Evolutionary conservation across 2,797 vertebrate genomes (phyloP).

Genomic region (Lagocephalus sceleratus): DNA sequence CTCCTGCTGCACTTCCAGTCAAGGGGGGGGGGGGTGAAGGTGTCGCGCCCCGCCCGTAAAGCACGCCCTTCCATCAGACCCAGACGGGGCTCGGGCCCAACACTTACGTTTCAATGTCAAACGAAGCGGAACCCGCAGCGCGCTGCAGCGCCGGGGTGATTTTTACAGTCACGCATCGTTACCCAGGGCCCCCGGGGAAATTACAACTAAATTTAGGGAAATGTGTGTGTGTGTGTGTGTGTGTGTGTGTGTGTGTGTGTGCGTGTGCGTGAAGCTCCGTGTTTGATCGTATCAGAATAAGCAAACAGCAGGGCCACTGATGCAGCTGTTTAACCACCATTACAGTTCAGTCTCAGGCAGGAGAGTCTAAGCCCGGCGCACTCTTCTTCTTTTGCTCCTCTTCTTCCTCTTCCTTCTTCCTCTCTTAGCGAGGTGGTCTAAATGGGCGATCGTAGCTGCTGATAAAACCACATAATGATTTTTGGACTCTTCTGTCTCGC

Average conservation of each 20-base stretch:
- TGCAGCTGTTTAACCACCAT: not conserved
- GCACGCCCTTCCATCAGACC: too few relatives aligned
- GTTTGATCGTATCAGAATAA: not conserved
- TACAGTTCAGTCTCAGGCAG: too few relatives aligned
- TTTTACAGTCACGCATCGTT: conserved; percentile 6
- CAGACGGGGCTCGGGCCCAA: not conserved
- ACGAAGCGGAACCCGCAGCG: not conserved
- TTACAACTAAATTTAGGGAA: conserved; percentile 13
- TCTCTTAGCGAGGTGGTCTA: too few relatives aligned
- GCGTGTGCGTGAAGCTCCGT: not conserved
- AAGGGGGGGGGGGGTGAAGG: too few relatives aligned
- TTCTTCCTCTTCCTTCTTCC: too few relatives aligned
- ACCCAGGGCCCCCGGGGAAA: conserved; percentile 22
- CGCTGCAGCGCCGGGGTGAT: not conserved
- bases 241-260: not conserved
- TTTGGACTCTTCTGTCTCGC: conserved; percentile 10
- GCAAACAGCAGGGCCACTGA: not conserved
- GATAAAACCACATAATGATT: conserved; percentile 25
- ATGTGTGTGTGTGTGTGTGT: conserved; percentile 2
- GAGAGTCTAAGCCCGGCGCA: too few relatives aligned
- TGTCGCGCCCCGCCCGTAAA: too few relatives aligned
- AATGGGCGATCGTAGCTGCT: not conserved
- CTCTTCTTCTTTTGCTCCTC: too few relatives aligned
- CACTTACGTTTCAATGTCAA: not conserved
- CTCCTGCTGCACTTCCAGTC: too few relatives aligned